These are phyloP conservation scores for Elaphurus davidianus DNA, from an alignment of 2,113 vertebrate genomes.

Conservation along the genomic window DNA sequence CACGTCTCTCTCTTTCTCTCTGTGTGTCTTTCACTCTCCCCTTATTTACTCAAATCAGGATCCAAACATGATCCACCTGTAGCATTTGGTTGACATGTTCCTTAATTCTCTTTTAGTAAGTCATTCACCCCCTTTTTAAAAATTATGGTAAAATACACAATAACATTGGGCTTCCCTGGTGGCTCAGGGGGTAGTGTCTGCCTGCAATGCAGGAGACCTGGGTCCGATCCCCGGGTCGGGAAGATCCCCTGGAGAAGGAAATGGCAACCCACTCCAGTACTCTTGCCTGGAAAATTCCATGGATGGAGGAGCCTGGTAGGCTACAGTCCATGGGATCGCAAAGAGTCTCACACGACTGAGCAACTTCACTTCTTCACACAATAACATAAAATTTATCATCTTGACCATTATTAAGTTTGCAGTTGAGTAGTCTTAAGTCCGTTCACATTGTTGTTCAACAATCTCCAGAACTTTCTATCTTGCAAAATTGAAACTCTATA, in stretches of 20 bases:
- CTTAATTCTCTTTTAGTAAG: neutral
- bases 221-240: accelerated
- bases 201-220: neutral
- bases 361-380: neutral
- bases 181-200: neutral
- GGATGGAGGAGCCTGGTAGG: neutral
- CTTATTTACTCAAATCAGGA: neutral
- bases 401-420: neutral
- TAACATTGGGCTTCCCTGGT: neutral
- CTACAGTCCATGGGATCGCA: neutral
- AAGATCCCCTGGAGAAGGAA: neutral
- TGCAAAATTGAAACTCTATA: neutral
- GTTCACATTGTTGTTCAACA: neutral
- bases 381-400: neutral
- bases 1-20: neutral
- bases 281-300: neutral
- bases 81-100: neutral
- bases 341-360: neutral
- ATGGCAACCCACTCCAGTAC: neutral
- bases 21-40: neutral
- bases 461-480: neutral
- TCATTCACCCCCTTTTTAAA: neutral
- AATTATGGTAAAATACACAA: neutral
- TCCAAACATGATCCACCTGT: neutral
- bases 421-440: neutral